Evolutionary conservation across 2,888 invertebrate species (phyloP), one percentile per base, ranked within the genome.

Genomic region (Anticlea derivata): DNA sequence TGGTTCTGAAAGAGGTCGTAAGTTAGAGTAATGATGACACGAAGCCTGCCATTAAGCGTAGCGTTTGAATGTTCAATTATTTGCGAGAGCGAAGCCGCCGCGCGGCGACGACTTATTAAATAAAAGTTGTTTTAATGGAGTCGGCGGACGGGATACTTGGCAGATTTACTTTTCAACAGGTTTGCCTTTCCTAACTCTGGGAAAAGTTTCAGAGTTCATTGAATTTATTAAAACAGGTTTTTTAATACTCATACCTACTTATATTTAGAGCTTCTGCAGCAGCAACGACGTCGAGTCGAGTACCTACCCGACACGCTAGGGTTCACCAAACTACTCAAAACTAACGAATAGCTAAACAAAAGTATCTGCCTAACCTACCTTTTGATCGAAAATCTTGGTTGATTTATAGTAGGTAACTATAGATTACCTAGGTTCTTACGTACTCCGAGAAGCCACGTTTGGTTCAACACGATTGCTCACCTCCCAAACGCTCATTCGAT

Each of bases 41-140:
- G 30, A 23, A 30, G 17, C 17, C 29, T 4, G 11, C 3, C 20
- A 11, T n/a, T n/a, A n/a, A n/a, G 11, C 5, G 29, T 22, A 20
- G 11, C 30, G 23, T 23, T 22, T 22, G 0, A 26, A 44, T n/a
- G 30, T 13, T 43, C 26, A 13, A 43, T 26, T 43, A 33, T 37
- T 37, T 45, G 35, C 35, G 29, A 44, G 33, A 13, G 35, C 35
- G 29, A 44, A 24, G 8, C 12, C 5, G 11, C 1, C 27, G 8
- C 7, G 12, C 11, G 31, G 17, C 5, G 10, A n/a, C 11, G 17
- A 26, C 11, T 1, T 23, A 17, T 26, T 33, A 7, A 17, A 43
- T 17, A n/a, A 44, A 35, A 44, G 11, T 35, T 20, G 20, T 43
- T 30, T 20, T 29, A 29, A 30, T 35, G 37, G 12, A 13, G 37